Evolutionary conservation across 2,113 vertebrate species (phyloP).

Genomic region (Rynchops niger): DNA sequence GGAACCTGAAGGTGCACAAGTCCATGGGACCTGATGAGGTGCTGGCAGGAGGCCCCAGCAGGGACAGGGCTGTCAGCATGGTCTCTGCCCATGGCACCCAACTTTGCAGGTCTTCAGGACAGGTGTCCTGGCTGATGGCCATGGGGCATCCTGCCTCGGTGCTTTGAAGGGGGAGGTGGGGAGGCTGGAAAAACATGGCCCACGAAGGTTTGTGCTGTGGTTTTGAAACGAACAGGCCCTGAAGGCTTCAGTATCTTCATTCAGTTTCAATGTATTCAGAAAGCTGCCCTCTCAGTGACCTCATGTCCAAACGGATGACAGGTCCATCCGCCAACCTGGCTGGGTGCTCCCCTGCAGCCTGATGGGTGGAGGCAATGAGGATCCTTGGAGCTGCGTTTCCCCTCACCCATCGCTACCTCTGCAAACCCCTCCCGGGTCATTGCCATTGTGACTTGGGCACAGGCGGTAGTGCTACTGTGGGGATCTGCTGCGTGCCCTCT

Average conservation of each 20-base stretch:
- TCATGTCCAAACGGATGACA: rapidly evolving
- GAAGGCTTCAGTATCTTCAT: not conserved
- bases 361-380: rapidly evolving
- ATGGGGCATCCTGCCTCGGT: rapidly evolving
- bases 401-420: rapidly evolving
- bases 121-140: rapidly evolving
- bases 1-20: no score
- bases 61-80: not conserved
- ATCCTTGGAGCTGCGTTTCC: rapidly evolving
- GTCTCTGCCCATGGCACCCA: rapidly evolving
- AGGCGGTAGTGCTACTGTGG: rapidly evolving
- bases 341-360: rapidly evolving
- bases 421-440: rapidly evolving
- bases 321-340: rapidly evolving
- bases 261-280: not conserved
- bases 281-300: rapidly evolving
- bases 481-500: rapidly evolving
- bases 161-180: not conserved
- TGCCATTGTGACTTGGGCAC: no score
- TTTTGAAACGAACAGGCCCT: not conserved
- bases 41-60: not conserved
- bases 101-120: not conserved
- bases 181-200: not conserved
- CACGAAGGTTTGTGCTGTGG: not conserved
- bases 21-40: not conserved